Evolutionary conservation across 1,140 invertebrate species (phyloP).

Genomic region (Eumeta japonica): DNA sequence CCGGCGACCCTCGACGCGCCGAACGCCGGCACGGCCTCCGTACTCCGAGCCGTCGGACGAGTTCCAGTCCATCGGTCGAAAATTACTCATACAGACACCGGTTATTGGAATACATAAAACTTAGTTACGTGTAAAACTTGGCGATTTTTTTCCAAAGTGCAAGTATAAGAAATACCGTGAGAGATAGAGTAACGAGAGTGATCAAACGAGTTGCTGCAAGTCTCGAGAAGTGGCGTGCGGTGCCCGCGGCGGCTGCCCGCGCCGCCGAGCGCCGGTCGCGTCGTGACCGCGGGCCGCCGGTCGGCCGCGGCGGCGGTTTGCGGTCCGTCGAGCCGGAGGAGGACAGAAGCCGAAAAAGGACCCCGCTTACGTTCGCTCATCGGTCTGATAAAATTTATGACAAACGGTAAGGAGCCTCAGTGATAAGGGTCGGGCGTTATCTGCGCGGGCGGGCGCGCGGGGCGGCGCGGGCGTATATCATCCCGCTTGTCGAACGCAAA

Average conservation of each 20-base stretch:
- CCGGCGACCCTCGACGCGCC: slow-evolving; percentile 16
- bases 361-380: slow-evolving; percentile 40
- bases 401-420: slow-evolving; percentile 49
- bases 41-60: background rate
- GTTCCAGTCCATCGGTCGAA: background rate
- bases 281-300: too few species aligned
- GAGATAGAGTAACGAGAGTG: background rate
- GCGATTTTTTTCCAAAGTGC: background rate
- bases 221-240: too few species aligned
- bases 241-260: background rate
- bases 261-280: slow-evolving; percentile 31
- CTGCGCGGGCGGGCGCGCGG: slow-evolving; percentile 22
- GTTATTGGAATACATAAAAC: background rate
- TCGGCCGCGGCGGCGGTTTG: too few species aligned
- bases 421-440: slow-evolving; percentile 49
- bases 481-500: slow-evolving; percentile 16
- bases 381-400: slow-evolving; percentile 54
- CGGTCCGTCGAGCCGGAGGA: slow-evolving; percentile 42
- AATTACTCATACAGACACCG: background rate
- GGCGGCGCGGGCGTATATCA: slow-evolving; percentile 19
- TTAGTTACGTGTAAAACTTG: background rate
- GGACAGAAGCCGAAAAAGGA: slow-evolving; percentile 36
- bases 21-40: background rate
- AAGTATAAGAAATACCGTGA: background rate
- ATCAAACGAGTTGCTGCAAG: too few species aligned